Base-by-base conservation (phyloP, 1,140 invertebrate species). In the Battus philenor region DNA sequence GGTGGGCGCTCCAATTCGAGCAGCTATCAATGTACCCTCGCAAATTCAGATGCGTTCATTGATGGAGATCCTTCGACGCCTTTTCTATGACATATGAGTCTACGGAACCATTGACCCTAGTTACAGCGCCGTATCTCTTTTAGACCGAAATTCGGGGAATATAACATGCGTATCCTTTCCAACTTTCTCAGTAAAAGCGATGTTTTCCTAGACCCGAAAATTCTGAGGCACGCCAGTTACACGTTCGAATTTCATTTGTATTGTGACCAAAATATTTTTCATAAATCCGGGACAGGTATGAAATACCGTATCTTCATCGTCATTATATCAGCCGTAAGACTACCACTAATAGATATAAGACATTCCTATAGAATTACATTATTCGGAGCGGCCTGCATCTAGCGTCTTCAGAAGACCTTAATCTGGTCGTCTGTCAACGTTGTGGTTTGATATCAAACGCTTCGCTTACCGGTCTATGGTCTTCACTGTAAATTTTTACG, bases 21-120 rank as follows among this genome's bases (percentile, higher is more conserved):
- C 11, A 12, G n/a, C n/a, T n/a, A 15, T 4, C 10, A 9, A 9
- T 12, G 9, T 20, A 36, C 33, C 33, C 11, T 17, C 10, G 33
- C n/a, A 20, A 36, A 36, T 20, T 34, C 32, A 9, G 17, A n/a
- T 7, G 11, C 9, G n/a, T 36, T 10, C 17, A 16, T 17, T 10
- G 33, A 36, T 16, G 16, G 11, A 20, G 17, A 15, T 16, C 11
- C 33, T 18, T 36, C 4, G 15, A 12, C 18, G 24, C 32, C 38
- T 55, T 44, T 45, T 55, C 43, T 53, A 49, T 36, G 11, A 47
- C 17, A 16, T 9, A 29, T 9, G 26, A 1, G 26, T 29, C 3
- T 36, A 18, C 11, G 16, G 17, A 9, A 16, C 17, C 15, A 36
- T 36, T 20, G 33, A 36, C 16, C 33, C 17, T 9, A 6, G 9